These are phyloP conservation scores for Lutra lutra DNA, from an alignment of 2,797 vertebrate species.

Conservation along the genomic window DNA sequence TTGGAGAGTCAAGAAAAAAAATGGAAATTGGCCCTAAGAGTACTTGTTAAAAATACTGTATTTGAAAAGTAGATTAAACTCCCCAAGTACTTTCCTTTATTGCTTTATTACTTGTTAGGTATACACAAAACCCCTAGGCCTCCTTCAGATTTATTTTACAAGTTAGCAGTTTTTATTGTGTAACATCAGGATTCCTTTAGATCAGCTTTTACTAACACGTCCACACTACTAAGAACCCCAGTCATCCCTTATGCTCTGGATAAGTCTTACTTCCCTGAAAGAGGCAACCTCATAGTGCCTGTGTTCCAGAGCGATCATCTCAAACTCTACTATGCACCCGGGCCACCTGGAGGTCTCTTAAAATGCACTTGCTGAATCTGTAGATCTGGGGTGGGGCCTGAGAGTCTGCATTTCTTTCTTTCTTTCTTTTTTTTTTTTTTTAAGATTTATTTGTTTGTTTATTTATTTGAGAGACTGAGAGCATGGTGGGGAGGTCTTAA, in stretches of 20 bases:
- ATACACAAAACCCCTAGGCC: background rate
- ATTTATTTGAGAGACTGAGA: background rate
- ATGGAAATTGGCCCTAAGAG: conserved; percentile 31
- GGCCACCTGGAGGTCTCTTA: background rate
- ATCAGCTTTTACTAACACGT: background rate
- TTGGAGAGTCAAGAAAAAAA: conserved; percentile 16
- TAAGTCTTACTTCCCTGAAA: background rate
- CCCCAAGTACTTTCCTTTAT: background rate
- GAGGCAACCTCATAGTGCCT: background rate
- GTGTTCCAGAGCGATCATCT: background rate
- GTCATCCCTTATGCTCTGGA: background rate
- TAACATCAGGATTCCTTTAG: background rate
- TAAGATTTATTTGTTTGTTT: background rate
- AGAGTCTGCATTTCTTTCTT: background rate
- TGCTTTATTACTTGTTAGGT: conserved; percentile 44
- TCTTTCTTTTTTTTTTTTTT: background rate
- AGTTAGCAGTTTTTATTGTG: conserved; percentile 2
- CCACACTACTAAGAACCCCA: background rate
- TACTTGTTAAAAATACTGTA: background rate
- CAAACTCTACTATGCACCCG: background rate
- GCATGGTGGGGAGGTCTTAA: background rate
- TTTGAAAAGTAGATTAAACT: conserved; percentile 48
- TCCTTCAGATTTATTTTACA: background rate
- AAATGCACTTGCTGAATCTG: conserved; percentile 8
- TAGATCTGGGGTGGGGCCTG: background rate